Percentiles rank a stretch among this genome's conserved stretches.
Evolutionary conservation across 2,888 invertebrate genomes (phyloP).

Genomic region (Escarpia spicata): DNA sequence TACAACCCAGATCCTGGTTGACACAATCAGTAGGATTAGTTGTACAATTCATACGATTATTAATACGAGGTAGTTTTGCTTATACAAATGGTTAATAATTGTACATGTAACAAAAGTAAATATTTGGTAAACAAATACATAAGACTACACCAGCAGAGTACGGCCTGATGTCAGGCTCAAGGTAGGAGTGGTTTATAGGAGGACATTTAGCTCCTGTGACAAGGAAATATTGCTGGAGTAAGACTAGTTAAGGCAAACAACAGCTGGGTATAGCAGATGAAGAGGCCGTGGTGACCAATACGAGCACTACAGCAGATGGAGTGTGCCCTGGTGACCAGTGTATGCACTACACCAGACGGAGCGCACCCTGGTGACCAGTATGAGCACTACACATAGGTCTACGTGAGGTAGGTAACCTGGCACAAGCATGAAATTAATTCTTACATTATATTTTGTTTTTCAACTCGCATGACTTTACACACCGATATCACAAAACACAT

Average conservation of each 20-base stretch:
- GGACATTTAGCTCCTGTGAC: neutral
- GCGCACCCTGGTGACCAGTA: neutral
- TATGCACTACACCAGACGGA: neutral
- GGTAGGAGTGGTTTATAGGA: neutral
- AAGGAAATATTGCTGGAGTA: neutral
- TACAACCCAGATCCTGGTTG: neutral
- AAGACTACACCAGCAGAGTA: neutral
- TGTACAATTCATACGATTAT: neutral
- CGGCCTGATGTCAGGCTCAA: neutral
- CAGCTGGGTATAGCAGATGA: neutral
- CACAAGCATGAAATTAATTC: neutral
- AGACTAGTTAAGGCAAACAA: neutral
- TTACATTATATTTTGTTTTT: neutral
- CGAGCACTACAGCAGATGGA: neutral
- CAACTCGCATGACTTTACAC: neutral
- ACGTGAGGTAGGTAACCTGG: neutral
- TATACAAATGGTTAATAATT: neutral
- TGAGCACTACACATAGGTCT: neutral
- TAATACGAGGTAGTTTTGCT: conserved; percentile 9
- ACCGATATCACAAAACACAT: neutral
- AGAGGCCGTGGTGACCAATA: neutral
- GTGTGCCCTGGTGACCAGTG: neutral
- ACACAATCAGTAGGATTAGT: neutral
- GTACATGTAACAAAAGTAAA: neutral
- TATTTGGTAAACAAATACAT: neutral